Percentiles rank a stretch among this genome's conserved stretches.
Evolutionary conservation across 2,113 vertebrate genomes (phyloP).

Genomic region (Euleptes europaea): DNA sequence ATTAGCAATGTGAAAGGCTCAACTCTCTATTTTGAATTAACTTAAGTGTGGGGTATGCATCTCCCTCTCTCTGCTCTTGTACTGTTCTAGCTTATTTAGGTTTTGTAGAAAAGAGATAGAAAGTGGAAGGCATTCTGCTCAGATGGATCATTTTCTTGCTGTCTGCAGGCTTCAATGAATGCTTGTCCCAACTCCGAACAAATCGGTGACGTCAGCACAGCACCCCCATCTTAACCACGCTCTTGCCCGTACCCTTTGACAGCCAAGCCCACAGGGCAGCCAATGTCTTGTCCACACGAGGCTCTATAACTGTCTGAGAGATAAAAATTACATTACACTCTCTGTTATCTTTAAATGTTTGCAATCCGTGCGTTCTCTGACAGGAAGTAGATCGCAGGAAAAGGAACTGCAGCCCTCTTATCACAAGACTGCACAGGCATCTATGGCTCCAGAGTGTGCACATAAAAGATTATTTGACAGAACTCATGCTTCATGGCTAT

Average conservation of each 20-base stretch:
- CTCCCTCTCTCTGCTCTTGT: neutral
- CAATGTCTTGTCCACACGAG: conserved; percentile 1
- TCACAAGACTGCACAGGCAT: conserved; percentile 33
- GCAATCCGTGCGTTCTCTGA: conserved; percentile 32
- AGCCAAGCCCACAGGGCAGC: neutral
- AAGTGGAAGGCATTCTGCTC: neutral
- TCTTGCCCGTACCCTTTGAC: neutral
- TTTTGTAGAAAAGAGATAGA: neutral
- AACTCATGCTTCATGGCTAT: conserved; percentile 43
- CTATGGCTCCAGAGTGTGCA: conserved; percentile 14
- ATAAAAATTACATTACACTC: conserved; percentile 23
- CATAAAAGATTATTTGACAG: conserved; percentile 21
- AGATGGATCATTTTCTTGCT: neutral
- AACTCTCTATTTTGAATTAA: neutral
- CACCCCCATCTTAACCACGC: neutral
- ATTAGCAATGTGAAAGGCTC: neutral
- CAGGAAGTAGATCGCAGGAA: conserved; percentile 32
- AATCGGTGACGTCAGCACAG: neutral
- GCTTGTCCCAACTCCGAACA: neutral
- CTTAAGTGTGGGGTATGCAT: too few species aligned
- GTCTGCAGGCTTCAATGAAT: conserved; percentile 1
- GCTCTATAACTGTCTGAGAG: neutral
- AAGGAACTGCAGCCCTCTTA: conserved; percentile 33
- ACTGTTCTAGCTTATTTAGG: neutral
- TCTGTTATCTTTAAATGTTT: conserved; percentile 23